These are phyloP conservation scores for Fistularia tabacaria DNA, from an alignment of 2,797 vertebrate genomes.

Conservation along the genomic window DNA sequence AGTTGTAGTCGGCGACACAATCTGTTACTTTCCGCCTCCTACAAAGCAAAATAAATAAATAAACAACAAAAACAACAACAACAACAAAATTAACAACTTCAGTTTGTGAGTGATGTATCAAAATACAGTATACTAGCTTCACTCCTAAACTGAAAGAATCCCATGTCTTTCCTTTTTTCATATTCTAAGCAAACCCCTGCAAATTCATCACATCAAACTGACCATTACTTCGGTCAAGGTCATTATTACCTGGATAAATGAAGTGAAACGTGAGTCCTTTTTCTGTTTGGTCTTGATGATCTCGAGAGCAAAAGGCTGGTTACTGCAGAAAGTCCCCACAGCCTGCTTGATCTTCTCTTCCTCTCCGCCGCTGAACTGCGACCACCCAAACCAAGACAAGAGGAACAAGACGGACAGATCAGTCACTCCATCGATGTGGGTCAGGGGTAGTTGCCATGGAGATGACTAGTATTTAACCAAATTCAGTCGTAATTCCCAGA, in stretches of 20 bases:
- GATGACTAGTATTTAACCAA: slow-evolving; percentile 31
- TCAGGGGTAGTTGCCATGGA: slow-evolving; percentile 41
- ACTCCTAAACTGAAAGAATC: not conserved
- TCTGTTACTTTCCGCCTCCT: slow-evolving; percentile 97
- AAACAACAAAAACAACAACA: too few species aligned
- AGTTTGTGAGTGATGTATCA: not conserved
- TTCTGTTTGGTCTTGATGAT: slow-evolving; percentile 96
- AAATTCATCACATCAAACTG: not conserved
- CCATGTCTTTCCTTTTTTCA: not conserved
- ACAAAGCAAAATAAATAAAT: slow-evolving; percentile 29
- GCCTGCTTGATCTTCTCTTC: slow-evolving; percentile 94
- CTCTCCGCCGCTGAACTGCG: slow-evolving; percentile 88
- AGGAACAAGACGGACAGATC: slow-evolving; percentile 20
- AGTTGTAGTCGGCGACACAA: slow-evolving; percentile 91
- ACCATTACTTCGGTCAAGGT: too few species aligned
- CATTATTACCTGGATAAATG: slow-evolving; percentile 86
- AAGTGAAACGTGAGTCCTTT: slow-evolving; percentile 91
- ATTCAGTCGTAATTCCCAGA: slow-evolving; percentile 34
- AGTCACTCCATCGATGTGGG: slow-evolving; percentile 31
- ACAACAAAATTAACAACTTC: too few species aligned
- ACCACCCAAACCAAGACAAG: slow-evolving; percentile 25
- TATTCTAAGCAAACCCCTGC: not conserved
- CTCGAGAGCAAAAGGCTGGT: slow-evolving; percentile 96
- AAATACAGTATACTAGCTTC: not conserved
- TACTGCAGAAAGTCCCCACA: slow-evolving; percentile 95